A percentile compares a stretch with the other conserved stretches of the same genome.
Conservation (phyloP, 2,797 vertebrate species). For the Oreochromis grahami region DNA sequence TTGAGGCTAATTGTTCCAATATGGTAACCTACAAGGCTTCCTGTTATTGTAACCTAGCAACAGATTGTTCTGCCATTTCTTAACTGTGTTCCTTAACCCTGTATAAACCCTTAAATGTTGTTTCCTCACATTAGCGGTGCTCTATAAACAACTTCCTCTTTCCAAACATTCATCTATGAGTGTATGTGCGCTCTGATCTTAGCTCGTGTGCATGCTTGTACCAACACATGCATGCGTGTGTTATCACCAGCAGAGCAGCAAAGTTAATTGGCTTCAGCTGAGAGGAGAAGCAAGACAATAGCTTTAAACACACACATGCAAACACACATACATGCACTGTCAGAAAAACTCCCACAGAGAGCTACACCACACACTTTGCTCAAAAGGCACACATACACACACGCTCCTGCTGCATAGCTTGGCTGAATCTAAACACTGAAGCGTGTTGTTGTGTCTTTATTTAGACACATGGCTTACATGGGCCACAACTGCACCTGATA, state of each 20-base stretch:
- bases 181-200: neutral
- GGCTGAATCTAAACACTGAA: conserved; percentile 58
- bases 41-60: conserved; percentile 12
- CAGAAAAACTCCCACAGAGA: conserved; percentile 34
- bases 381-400: neutral
- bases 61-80: conserved; percentile 17
- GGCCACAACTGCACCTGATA: conserved; percentile 21
- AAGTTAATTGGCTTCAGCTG: conserved; percentile 74
- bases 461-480: conserved; percentile 50
- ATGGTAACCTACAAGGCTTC: neutral
- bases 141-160: conserved; percentile 9
- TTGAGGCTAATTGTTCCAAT: conserved; percentile 4
- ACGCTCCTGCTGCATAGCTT: conserved; percentile 2
- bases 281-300: conserved; percentile 60
- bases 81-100: neutral
- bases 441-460: conserved; percentile 59
- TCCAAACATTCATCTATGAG: neutral
- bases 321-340: conserved; percentile 7
- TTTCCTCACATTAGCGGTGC: conserved; percentile 16
- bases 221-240: conserved; percentile 9
- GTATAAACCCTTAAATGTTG: neutral
- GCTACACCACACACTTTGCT: conserved; percentile 8
- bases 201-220: neutral
- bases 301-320: conserved; percentile 38
- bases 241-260: conserved; percentile 48